Evolutionary conservation across 1,140 invertebrate genomes (phyloP).

Genomic region (Delia radicum): DNA sequence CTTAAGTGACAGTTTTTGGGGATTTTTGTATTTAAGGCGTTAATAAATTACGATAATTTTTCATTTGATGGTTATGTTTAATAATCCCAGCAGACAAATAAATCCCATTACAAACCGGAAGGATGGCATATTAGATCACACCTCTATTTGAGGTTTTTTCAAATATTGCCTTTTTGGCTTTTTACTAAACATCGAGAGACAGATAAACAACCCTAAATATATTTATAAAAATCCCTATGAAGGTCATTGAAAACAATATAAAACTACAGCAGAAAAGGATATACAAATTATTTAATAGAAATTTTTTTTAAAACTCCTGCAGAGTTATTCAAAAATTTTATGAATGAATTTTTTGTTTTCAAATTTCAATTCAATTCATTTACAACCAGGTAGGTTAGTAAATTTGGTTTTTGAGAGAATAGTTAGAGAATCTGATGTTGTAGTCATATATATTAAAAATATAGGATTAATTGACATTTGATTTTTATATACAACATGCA

Average conservation of each 20-base stretch:
- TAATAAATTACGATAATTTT: too few relatives aligned
- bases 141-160: slow-evolving; percentile 34
- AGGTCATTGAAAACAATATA: background rate
- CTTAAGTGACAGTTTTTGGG: too few relatives aligned
- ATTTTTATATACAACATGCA: background rate
- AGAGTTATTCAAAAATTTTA: background rate
- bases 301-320: background rate
- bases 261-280: background rate
- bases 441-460: background rate
- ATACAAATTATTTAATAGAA: background rate
- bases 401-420: background rate
- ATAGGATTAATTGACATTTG: slow-evolving; percentile 17
- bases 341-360: background rate
- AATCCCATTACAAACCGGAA: slow-evolving; percentile 33
- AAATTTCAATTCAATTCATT: background rate
- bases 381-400: background rate
- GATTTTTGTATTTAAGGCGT: too few relatives aligned
- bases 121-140: slow-evolving; percentile 35
- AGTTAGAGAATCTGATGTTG: too few relatives aligned
- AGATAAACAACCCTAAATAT: background rate
- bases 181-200: too few relatives aligned
- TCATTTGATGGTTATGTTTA: too few relatives aligned
- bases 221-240: background rate
- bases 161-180: background rate
- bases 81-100: too few relatives aligned